Base-by-base conservation (phyloP, 2,113 vertebrate species). In the Puntigrus tetrazona region DNA sequence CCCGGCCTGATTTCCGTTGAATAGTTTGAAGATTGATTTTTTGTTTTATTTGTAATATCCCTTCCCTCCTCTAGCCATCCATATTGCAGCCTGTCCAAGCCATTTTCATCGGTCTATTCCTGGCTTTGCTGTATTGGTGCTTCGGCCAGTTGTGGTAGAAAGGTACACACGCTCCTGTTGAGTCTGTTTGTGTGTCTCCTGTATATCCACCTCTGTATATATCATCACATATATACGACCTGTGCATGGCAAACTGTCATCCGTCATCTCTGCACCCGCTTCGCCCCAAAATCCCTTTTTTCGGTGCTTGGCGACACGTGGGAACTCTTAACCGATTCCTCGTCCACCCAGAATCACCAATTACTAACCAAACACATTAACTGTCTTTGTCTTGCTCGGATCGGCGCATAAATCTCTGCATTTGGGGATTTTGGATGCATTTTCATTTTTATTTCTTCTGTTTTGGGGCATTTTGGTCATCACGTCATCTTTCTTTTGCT, bases 101-200 rank as follows among this genome's bases (percentile, higher is more conserved):
- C 96, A 95, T 99, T 95, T 96, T 96, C 97, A 96, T 99, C 96
- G 97, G 97, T 96, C 97, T 99, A 96, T 95, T 98, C 96, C 97
- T 99, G 98, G 97, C 95, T 97, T 96, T 99, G 97, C 96, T 98
- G 96, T 99, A 97, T 97, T 99, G 98, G 97, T 99, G 97, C 97
- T 97, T 96, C 96, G 95, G 96, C 96, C 97, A 97, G 95, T 97
- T 98, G 96, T 99, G 97, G 97, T 99, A 99, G 97, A 97, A 97
- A 99, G 97, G 98, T 99, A 99, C 95, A 97, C 93, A 94, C 94
- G 94, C 94, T 94, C 91, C 93, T 95, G 94, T 96, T 92, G 91
- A 93, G 93, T 96, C 92, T 69, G 89, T 96, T 92, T 95, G 94
- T 96, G 92, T 91, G 92, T 93, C 92, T 82, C 10, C 57, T 90